Base-by-base conservation (phyloP, 2,888 invertebrate species). In the Drosophila lacicola region DNA sequence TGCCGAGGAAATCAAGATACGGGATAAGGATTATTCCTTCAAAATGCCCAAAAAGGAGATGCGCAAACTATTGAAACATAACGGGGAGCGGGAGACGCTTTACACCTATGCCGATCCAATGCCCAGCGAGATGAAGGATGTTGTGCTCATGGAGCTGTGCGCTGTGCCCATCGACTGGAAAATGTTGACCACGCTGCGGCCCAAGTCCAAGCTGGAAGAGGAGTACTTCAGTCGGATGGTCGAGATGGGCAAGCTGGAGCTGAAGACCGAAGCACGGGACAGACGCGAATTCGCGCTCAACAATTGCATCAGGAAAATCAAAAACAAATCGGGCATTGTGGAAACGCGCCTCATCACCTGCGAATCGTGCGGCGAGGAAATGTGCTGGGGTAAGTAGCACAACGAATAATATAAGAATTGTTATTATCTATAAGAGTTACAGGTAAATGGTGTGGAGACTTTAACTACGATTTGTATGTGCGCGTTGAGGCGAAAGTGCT, bases 161-260 rank as follows among this genome's bases (percentile, higher is more conserved):
- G 94, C 95, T 10, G 97, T 98, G 17, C 95, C 96, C 39, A 98
- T 98, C 70, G 97, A 97, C 90, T 98, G 98, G 98, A 95, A 96
- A 91, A 98, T 98, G 98, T 93, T 98, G 62, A 98, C 98, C 13
- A 95, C 96, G n/a, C 92, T 96, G 33, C 93, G 97, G 80, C 98
- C 98, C 0, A 97, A 97, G 91, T 94, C 94, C 34, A 96, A 96
- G 88, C 92, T 95, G 25, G 98, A 98, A 84, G 97, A 98, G 92
- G 96, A 97, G 89, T 96, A 96, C 93, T 98, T 96, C 90, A 96
- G 96, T 74, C 96, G 96, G 82, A 93, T 96, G 92, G 95, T 97
- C 44, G 97, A 97, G 92, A 93, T 97, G 91, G 96, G 96, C 54
- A 97, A 97, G 92, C 93, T 96, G 8, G 95, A 96, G 89, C 92